phyloP scores from a whole-genome alignment of 1,140 invertebrate genomes.

The Pogonomyrmex californicus region DNA sequence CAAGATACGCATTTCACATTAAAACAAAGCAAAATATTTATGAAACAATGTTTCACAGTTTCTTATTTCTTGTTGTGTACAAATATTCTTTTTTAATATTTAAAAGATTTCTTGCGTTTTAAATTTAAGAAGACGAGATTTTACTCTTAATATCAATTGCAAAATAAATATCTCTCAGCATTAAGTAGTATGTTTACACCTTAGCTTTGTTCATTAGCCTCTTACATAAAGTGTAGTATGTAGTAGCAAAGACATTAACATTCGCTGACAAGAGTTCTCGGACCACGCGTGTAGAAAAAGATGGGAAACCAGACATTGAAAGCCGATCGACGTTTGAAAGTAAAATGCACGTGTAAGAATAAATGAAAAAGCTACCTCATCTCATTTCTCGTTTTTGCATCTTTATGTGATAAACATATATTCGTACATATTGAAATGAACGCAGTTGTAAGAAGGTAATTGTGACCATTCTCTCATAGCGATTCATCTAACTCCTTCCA shows the following conservation, averaged over 20 bases:
- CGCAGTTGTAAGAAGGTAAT: neutral
- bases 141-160: neutral
- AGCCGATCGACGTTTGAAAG: slow-evolving; percentile 66
- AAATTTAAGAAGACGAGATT: neutral
- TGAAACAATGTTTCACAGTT: neutral
- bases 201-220: neutral
- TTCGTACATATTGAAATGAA: neutral
- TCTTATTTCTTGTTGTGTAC: neutral
- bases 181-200: neutral
- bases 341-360: slow-evolving; percentile 62
- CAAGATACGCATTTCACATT: neutral
- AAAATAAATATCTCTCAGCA: neutral
- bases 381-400: neutral
- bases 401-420: slow-evolving; percentile 35
- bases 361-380: slow-evolving; percentile 32
- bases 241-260: neutral
- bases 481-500: slow-evolving; percentile 11
- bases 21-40: slow-evolving; percentile 7
- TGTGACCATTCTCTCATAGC: slow-evolving; percentile 1
- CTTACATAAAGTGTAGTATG: slow-evolving; percentile 1
- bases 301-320: neutral
- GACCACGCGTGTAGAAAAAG: neutral
- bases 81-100: neutral
- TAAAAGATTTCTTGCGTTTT: neutral
- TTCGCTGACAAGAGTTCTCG: slow-evolving; percentile 13